Base-by-base conservation (phyloP, 2,888 invertebrate genomes). In the Cephus pygmeus region DNA sequence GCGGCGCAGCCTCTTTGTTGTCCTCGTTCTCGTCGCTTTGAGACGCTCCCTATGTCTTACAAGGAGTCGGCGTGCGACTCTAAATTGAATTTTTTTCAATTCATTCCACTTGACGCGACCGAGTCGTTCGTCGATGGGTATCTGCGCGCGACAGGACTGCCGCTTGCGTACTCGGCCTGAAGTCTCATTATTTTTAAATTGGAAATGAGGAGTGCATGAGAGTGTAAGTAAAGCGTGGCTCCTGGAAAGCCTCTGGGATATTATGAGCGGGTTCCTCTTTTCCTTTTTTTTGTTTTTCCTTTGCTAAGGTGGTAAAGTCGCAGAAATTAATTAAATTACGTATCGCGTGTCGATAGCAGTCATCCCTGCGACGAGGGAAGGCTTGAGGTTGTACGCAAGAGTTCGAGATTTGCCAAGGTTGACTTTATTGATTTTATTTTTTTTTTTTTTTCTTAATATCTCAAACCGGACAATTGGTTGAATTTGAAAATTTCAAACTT, bases 161-260 rank as follows among this genome's bases (percentile, higher is more conserved):
- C 83, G 56, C 56, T 56, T 56, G 56, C 56, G 56, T 84, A 83
- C 83, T 85, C 84, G 82, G 81, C 80, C 81, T 81, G 83, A 83
- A 84, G 84, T 87, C 85, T 87, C 87, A 87, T 87, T 87, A 87
- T 86, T 87, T 87, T 87, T 87, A 85, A 87, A 87, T 87, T 87
- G 84, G 83, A 87, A 87, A 86, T 87, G 85, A 85, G 84, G 84
- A 84, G 83, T 84, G 85, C 79, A 83, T 82, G 81, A 81, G 83
- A 80, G 82, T 81, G 82, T 69, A 69, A 71, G 31, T 33, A 71
- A 31, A 56, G 56, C 56, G 1, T 9, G 56, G 56, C 23, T 56
- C 23, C 23, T 56, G 15, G 56, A 56, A 56, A 56, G 56, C 31
- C 71, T 71, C 31, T n/a, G 12, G 71, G 71, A 33, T 71, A 34